These are phyloP conservation scores for Myrmecophaga tridactyla DNA, from an alignment of 2,113 vertebrate species.

Conservation along the genomic window DNA sequence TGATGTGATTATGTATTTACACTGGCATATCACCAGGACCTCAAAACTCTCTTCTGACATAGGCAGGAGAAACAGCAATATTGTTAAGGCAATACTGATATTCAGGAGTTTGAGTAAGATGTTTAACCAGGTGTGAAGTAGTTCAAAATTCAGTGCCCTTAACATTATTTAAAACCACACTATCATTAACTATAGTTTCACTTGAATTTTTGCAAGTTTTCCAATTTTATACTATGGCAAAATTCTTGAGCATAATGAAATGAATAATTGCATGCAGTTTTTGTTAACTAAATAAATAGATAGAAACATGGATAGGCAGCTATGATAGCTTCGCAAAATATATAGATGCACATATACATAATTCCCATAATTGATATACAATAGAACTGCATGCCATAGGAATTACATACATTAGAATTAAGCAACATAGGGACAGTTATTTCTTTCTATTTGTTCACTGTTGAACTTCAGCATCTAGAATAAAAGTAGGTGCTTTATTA, in stretches of 20 bases:
- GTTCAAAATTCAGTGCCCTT: neutral
- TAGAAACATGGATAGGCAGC: too few species aligned
- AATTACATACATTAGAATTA: too few species aligned
- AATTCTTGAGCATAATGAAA: neutral
- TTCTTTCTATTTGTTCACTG: neutral
- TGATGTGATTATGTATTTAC: neutral
- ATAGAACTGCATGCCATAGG: too few species aligned
- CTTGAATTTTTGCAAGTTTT: neutral
- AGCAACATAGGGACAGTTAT: too few species aligned
- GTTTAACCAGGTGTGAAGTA: neutral
- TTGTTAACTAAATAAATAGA: neutral
- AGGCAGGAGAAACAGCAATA: neutral
- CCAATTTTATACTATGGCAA: neutral
- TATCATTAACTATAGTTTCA: neutral
- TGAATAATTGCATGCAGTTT: neutral
- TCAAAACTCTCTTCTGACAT: neutral
- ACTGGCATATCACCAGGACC: neutral
- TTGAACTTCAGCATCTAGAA: neutral
- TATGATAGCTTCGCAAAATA: too few species aligned
- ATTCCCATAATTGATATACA: neutral
- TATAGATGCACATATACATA: neutral
- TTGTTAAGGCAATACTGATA: neutral
- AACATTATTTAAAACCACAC: neutral
- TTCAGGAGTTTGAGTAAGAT: neutral
- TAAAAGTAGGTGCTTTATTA: neutral